Conservation (phyloP, 2,113 vertebrate genomes). For the Cottus gobio region DNA sequence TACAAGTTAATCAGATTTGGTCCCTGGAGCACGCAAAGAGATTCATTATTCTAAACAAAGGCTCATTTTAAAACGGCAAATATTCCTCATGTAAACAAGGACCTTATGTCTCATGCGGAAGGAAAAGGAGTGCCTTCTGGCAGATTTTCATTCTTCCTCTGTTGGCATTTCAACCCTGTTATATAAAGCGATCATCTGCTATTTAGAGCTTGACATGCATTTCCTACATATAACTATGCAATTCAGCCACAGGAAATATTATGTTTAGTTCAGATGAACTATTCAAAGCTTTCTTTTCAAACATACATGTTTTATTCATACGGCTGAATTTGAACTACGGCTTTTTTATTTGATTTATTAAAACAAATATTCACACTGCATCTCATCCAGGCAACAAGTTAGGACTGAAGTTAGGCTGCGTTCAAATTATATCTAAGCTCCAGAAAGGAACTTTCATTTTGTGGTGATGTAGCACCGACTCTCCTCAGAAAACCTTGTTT, state of each 20-base stretch:
- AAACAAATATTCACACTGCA: no score
- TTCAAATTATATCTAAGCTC: no score
- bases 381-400: no score
- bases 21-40: conserved; percentile 44
- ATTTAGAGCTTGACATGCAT: conserved; percentile 24
- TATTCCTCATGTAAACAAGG: conserved; percentile 50
- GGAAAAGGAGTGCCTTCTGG: conserved; percentile 33
- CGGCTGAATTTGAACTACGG: not conserved
- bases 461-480: no score
- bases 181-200: conserved; percentile 43
- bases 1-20: conserved; percentile 67
- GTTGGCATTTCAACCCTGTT: conserved; percentile 32
- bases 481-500: no score
- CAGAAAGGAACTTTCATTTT: no score
- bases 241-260: not conserved
- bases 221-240: conserved; percentile 15
- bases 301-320: not conserved
- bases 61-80: conserved; percentile 51
- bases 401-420: no score
- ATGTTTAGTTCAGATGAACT: not conserved
- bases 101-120: conserved; percentile 29
- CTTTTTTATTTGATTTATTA: no score
- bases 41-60: conserved; percentile 66
- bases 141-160: conserved; percentile 35
- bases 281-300: not conserved